Conservation (phyloP, 2,113 vertebrate genomes). For the Sakesphorus luctuosus region DNA sequence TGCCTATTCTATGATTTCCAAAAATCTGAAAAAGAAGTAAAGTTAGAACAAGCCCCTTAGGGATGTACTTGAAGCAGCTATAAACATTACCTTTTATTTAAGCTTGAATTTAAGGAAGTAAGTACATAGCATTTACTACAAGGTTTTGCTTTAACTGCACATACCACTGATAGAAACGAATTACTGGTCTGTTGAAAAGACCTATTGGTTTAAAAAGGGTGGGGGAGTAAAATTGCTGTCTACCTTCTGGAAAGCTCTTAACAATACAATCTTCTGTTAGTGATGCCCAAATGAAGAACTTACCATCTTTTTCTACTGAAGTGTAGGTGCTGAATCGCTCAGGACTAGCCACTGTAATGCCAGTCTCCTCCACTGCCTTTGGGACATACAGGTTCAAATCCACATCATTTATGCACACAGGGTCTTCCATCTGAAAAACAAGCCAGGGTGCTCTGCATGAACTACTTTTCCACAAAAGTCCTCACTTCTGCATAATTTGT, state of each 20-base stretch:
- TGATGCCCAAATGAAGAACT: slow-evolving; percentile 10
- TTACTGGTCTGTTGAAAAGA: background rate
- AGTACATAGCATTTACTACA: background rate
- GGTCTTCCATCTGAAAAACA: slow-evolving; percentile 77
- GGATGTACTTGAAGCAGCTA: background rate
- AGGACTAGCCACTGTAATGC: slow-evolving; percentile 90
- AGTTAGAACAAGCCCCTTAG: background rate
- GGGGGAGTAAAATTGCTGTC: background rate
- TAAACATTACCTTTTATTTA: background rate
- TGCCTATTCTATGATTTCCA: background rate
- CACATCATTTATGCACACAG: slow-evolving; percentile 84
- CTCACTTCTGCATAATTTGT: background rate
- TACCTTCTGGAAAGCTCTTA: background rate
- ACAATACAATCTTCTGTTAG: background rate
- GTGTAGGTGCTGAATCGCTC: slow-evolving; percentile 86
- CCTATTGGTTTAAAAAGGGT: background rate
- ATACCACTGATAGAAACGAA: background rate
- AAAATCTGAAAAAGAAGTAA: background rate
- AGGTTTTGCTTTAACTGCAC: background rate
- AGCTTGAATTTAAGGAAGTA: background rate
- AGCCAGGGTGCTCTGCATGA: background rate
- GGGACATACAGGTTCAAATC: slow-evolving; percentile 90
- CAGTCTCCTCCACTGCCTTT: slow-evolving; percentile 92
- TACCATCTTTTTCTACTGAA: slow-evolving; percentile 76
- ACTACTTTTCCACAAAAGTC: background rate